phyloP scores from a whole-genome alignment of 1,140 invertebrate species.

The Maconellicoccus hirsutus region DNA sequence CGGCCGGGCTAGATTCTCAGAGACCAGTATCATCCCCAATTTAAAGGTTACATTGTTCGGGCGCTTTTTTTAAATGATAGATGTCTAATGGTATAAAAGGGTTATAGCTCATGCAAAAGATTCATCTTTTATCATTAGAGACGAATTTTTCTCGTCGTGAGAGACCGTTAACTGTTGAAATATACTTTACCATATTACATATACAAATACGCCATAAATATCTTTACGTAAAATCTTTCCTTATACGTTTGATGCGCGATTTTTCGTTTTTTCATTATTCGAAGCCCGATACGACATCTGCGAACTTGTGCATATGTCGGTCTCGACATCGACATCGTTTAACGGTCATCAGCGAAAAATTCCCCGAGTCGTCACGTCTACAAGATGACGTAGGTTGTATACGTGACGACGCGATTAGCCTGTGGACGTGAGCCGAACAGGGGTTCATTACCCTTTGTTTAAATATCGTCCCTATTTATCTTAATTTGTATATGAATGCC shows the following conservation, averaged over 20 bases:
- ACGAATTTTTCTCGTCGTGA: not conserved
- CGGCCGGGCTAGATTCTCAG: not conserved
- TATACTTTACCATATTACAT: not conserved
- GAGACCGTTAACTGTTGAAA: not conserved
- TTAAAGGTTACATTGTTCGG: conserved; percentile 21
- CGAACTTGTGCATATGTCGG: too few species aligned
- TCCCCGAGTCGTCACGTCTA: too few species aligned
- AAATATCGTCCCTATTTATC: too few species aligned
- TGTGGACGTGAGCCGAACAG: too few species aligned
- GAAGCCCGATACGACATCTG: too few species aligned
- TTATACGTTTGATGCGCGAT: not conserved
- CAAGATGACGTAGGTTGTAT: too few species aligned
- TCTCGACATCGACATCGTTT: too few species aligned
- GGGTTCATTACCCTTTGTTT: too few species aligned
- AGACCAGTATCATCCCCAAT: conserved; percentile 20
- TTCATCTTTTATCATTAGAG: conserved; percentile 18
- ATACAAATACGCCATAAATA: not conserved
- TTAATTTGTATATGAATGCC: too few species aligned
- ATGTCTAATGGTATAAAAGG: conserved; percentile 17
- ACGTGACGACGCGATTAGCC: too few species aligned
- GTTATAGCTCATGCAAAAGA: conserved; percentile 13
- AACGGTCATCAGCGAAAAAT: too few species aligned
- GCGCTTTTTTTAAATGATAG: conserved; percentile 11
- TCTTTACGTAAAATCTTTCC: not conserved
- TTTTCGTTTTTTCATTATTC: not conserved